phyloP scores from a whole-genome alignment of 2,888 invertebrate genomes.

The Leuctra nigra region DNA sequence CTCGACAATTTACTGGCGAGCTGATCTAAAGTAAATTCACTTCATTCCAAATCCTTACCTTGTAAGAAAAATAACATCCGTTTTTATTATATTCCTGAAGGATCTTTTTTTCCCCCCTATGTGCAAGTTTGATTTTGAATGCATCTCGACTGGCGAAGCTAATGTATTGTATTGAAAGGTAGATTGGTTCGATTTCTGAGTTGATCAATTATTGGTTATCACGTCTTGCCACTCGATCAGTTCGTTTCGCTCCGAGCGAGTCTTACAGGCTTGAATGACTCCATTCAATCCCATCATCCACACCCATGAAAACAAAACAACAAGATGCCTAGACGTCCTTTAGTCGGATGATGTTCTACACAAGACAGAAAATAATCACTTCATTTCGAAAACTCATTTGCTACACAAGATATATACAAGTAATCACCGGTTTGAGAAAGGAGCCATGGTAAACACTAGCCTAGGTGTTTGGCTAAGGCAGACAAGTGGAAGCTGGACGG shows the following conservation, averaged over 20 bases:
- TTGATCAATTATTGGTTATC: constrained; percentile 17
- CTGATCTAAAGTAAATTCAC: no score
- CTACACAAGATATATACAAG: no score
- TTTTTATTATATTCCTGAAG: no score
- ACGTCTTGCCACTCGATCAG: constrained; percentile 9
- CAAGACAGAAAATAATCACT: constrained; percentile 12
- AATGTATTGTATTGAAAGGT: constrained; percentile 12
- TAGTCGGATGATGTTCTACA: not conserved
- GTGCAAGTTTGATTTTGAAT: constrained; percentile 11
- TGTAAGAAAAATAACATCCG: no score
- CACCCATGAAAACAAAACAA: constrained; percentile 6
- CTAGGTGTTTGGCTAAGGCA: no score
- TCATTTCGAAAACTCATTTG: constrained; percentile 8
- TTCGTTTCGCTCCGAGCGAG: not conserved
- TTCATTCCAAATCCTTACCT: no score
- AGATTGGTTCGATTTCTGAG: constrained; percentile 10
- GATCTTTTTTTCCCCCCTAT: not conserved
- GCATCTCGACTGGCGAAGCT: not conserved
- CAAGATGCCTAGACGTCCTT: not conserved
- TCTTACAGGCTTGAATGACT: not conserved
- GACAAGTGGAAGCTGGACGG: no score
- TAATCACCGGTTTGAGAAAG: no score
- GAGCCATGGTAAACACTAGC: no score
- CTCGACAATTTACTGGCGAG: no score
- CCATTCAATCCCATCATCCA: constrained; percentile 1